A percentile compares a stretch with the other conserved stretches of the same genome.
These are phyloP conservation scores for Drosophila paulistorum DNA, from an alignment of 1,140 invertebrate species.

Conservation along the genomic window DNA sequence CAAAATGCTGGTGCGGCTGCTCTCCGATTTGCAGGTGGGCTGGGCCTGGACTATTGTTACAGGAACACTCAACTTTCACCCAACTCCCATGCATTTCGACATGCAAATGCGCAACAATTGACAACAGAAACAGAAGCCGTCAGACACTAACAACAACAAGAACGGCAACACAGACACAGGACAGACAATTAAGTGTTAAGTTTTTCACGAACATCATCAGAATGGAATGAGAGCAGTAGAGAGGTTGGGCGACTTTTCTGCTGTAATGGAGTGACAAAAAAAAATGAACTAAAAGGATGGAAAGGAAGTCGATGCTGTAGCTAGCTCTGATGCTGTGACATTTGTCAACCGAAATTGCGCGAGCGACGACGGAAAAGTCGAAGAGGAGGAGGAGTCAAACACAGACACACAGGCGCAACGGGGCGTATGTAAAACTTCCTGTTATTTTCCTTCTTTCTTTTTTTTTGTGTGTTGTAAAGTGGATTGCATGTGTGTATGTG, in stretches of 20 bases:
- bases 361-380: slow-evolving; percentile 30
- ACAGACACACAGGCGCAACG: slow-evolving; percentile 28
- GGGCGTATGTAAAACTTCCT: slow-evolving; percentile 77
- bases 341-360: slow-evolving; percentile 65
- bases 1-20: not conserved
- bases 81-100: slow-evolving; percentile 17
- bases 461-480: slow-evolving; percentile 51
- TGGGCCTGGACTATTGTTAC: not conserved
- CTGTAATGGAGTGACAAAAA: slow-evolving; percentile 28
- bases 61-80: not conserved
- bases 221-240: not conserved
- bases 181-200: slow-evolving; percentile 78
- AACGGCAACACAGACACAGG: slow-evolving; percentile 36
- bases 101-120: slow-evolving; percentile 77
- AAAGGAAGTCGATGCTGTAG: slow-evolving; percentile 34
- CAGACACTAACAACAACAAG: slow-evolving; percentile 30
- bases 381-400: slow-evolving; percentile 20
- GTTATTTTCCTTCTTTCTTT: slow-evolving; percentile 45
- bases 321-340: slow-evolving; percentile 49
- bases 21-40: not conserved
- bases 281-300: slow-evolving; percentile 1
- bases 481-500: slow-evolving; percentile 57
- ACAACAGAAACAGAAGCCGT: slow-evolving; percentile 75
- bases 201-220: slow-evolving; percentile 71
- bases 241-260: slow-evolving; percentile 60